Base-by-base conservation (phyloP, 2,888 invertebrate species). In the Odontocerum albicorne region DNA sequence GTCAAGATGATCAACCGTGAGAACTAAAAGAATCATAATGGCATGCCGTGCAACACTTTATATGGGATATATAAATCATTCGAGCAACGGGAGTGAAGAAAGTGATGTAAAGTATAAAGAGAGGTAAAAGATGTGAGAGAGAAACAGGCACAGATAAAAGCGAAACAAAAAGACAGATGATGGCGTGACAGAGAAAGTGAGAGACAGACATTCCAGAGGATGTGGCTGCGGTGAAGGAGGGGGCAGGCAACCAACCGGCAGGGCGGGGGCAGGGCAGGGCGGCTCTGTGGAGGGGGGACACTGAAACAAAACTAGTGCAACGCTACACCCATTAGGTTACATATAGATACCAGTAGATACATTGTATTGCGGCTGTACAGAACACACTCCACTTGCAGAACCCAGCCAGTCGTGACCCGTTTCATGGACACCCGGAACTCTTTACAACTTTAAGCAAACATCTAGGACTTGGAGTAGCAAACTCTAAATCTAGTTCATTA, bases 221-320 rank as follows among this genome's bases (percentile, higher is more conserved):
- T 77, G 75, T 71, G 71, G 74, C n/a, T 7, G 49, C 44, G 42
- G 52, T 57, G 53, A 45, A 45, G 55, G 51, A 50, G 79, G 80
- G 81, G 74, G 36, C 55, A 57, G 62, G 73, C 74, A 71, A 72
- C 72, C 75, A 73, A 74, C 73, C 74, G 72, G 71, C 53, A 55
- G 51, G 44, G 55, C 56, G 49, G 49, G 49, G 46, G 57, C 49
- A 49, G 55, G 47, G 60, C 58, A 55, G 59, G 61, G n/a, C n/a
- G n/a, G n/a, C n/a, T 59, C 54, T 67, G 68, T 80, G 78, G 76
- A 79, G 78, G 79, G 79, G 72, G 69, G 70, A 75, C 77, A 77
- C 77, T 77, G 77, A 75, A 77, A 78, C 76, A 74, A 76, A 72
- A 75, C 74, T 77, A 77, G 73, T 73, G 77, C 77, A 75, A 74